Evolutionary conservation across 2,113 vertebrate genomes (phyloP), one percentile per base, ranked within the genome.

Genomic region (Petroica traversi): DNA sequence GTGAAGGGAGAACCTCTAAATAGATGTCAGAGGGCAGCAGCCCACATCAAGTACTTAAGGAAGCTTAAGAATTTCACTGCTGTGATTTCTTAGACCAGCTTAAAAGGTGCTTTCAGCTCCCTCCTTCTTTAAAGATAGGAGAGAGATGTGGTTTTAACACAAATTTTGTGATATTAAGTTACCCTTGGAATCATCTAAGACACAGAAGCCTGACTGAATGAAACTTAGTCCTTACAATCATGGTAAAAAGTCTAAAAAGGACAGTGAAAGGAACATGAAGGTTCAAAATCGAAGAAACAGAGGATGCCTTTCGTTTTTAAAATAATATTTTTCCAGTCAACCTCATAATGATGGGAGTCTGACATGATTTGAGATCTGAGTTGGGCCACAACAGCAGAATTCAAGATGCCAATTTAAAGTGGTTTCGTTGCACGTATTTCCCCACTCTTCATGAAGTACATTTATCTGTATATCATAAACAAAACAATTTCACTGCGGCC

Each of bases 141-240:
- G 16, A 62, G 9, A 73, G 9, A 5, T 14, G 0, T 4, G 17
- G 31, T 43, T 57, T 64, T 61, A 33, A 13, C 6, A n/a, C 0
- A 0, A 31, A 19, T 72, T 24, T 45, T 77, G 28, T 64, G 22
- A 59, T 88, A 45, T 0, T 68, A 77, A 41, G 24, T 36, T 68
- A 85, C 6, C 57, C 18, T 40, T 71, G 12, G 12, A 85, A 78
- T 59, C 38, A 33, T 17, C 0, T 8, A 54, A 78, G 57, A 67
- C 34, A 73, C 14, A 63, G 5, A 92, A 75, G 31, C 7, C 14
- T 88, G 48, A 40, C 22, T 63, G 59, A 81, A 85, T 31, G 31
- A 64, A 83, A 33, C 9, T 45, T 4, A 52, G 55, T 57, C 23
- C 25, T 64, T 62, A 45, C 13, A 58, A 33, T 57, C 19, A 46